Evolutionary conservation across 2,113 vertebrate species (phyloP), one percentile per base, ranked within the genome.

Genomic region (Synchiropus splendidus): DNA sequence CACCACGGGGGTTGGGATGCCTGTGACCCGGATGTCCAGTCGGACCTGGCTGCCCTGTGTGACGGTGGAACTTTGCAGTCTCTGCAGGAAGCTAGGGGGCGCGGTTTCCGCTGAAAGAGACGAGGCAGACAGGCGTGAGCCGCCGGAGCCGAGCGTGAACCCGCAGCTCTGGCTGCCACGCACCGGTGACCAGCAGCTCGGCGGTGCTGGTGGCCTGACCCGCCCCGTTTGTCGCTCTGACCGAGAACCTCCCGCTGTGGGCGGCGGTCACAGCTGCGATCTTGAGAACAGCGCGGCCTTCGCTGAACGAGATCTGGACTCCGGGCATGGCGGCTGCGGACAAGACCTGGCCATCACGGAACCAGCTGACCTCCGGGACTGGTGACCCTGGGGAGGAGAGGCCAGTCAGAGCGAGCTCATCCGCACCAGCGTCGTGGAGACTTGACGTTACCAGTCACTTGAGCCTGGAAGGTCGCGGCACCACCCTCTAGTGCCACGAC

Each of bases 281-380:
- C 81, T 48, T 88, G 85, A 99, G 85, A 86, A 77, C 91, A 91
- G 93, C 92, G 83, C 89, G 92, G 91, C 94, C 94, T 65, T 95
- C 91, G 81, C 92, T 96, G 91, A 94, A 97, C 56, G 91, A 92
- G 90, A 98, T 97, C 88, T 94, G 91, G 76, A 86, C 83, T 74
- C 94, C 91, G 61, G 95, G 92, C 75, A 96, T 82, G 74, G 90
- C 83, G 56, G 89, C 89, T 81, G 92, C 61, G 40, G 94, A 92
- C 70, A 99, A 86, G 76, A 89, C 92, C 94, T 97, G 95, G 85
- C 94, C 95, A 94, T 99, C 95, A 85, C 89, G 87, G 79, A 90
- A 97, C 95, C 95, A 98, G 90, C 87, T 97, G 90, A 99, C 95
- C 85, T 98, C 95, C 81, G 95, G 95, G 94, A 95, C 90, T 88